Evolutionary conservation across 2,797 vertebrate species (phyloP).

Genomic region (Falco naumanni): DNA sequence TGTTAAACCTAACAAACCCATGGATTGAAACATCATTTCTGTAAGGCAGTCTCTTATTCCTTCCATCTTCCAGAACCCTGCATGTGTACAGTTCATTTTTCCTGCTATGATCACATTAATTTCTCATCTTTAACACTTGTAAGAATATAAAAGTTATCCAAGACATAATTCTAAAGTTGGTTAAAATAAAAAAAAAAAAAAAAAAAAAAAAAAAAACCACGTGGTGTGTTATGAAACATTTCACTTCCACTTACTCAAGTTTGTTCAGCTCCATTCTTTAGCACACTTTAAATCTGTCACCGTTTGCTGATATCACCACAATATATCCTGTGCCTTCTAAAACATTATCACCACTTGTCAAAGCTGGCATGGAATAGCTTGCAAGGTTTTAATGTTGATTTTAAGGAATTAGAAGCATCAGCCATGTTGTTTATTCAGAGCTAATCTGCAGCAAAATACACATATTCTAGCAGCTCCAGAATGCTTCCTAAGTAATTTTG

Average conservation of each 20-base stretch:
- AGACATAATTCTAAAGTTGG: background rate
- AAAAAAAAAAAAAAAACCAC: background rate
- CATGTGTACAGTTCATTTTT: background rate
- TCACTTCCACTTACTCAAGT: constrained; percentile 30
- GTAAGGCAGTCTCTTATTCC: background rate
- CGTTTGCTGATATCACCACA: constrained; percentile 3
- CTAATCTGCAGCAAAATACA: constrained; percentile 55
- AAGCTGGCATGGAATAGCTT: constrained; percentile 69
- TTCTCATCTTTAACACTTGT: constrained; percentile 10
- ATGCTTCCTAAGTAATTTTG: constrained; percentile 33
- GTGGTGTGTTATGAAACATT: constrained; percentile 13
- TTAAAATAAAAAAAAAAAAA: background rate
- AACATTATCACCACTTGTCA: constrained; percentile 59
- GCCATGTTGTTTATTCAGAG: constrained; percentile 67
- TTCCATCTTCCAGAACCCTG: background rate
- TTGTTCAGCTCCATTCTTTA: constrained; percentile 1
- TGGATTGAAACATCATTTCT: background rate
- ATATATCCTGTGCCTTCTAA: constrained; percentile 44
- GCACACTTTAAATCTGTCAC: background rate
- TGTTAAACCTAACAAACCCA: background rate
- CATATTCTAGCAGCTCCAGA: constrained; percentile 18
- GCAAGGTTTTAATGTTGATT: constrained; percentile 64
- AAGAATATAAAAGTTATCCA: constrained; percentile 26
- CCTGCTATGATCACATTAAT: background rate
- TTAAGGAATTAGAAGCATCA: constrained; percentile 70